Conservation (phyloP, 2,888 invertebrate genomes). For the Stegophylla sp. region DNA sequence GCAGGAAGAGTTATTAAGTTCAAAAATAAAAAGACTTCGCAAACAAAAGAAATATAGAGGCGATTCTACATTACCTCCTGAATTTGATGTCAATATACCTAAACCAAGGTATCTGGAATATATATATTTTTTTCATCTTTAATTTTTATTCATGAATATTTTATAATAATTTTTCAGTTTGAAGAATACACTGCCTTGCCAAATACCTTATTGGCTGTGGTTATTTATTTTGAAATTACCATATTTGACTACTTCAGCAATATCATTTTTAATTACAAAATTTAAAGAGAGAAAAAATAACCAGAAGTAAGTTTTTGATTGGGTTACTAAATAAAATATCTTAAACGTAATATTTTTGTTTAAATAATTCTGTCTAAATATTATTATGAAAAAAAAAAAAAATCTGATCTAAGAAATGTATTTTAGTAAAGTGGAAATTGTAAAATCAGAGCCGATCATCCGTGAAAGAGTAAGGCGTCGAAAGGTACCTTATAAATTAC, state of each 20-base stretch:
- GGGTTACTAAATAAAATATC: not conserved
- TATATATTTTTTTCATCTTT: conserved; percentile 9
- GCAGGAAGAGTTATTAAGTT: conserved; percentile 76
- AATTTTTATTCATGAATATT: conserved; percentile 24
- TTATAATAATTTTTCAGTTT: conserved; percentile 63
- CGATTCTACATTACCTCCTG: conserved; percentile 66
- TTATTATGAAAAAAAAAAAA: not conserved
- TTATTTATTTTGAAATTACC: conserved; percentile 38
- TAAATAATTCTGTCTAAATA: not conserved
- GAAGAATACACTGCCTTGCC: conserved; percentile 81
- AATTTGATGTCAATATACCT: conserved; percentile 70
- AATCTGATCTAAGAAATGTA: too few relatives aligned
- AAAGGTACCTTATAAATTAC: conserved; percentile 36
- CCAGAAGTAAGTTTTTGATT: conserved; percentile 32
- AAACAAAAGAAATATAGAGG: conserved; percentile 70
- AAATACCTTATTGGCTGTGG: conserved; percentile 72
- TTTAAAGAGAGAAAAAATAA: conserved; percentile 46
- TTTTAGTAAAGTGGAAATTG: conserved; percentile 43
- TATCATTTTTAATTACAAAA: conserved; percentile 44
- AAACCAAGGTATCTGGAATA: conserved; percentile 63
- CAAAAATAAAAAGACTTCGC: conserved; percentile 72
- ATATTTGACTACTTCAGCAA: conserved; percentile 19
- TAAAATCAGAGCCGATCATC: conserved; percentile 49
- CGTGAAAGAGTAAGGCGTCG: conserved; percentile 49
- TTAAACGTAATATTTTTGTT: not conserved